Evolutionary conservation across 2,888 invertebrate genomes (phyloP), one percentile per base, ranked within the genome.

Genomic region (Tricholauxania praeusta): DNA sequence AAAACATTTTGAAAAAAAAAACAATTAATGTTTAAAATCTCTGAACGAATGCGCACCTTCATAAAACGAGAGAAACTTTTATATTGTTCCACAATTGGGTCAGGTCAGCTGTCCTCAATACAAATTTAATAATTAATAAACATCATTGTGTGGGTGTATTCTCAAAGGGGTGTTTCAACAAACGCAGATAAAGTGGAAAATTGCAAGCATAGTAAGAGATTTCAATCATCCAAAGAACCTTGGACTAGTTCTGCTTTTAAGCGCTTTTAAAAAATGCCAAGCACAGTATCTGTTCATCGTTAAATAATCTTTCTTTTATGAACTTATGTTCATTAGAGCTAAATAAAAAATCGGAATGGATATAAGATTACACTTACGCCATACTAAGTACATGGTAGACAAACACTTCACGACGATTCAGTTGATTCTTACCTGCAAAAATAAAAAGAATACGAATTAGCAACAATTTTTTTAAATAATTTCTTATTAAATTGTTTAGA

Each of bases 321-420:
- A 28, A 28, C 19, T 65, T 52, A 65, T 53, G 14, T 65, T 70
- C 70, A 70, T 52, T 62, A 59, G 51, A 47, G 60, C 57, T 8
- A 32, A 55, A 55, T 49, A 59, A 49, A 49, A 57, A 57, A 49
- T 62, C 39, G 57, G 57, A 57, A 2, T 28, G 28, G 4, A 2
- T 28, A 28, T 71, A 65, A 70, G 64, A 69, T 65, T 69, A 66
- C 60, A 70, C 72, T 74, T 72, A 72, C 69, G 72, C 70, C 69
- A 74, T 28, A 72, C 15, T 19, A 28, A 57, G 4, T 28, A 19
- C 7, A 14, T 57, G 4, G 17, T 55, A 2, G 4, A 19, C 19
- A 22, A n/a, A 57, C 22, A 28, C 57, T 28, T 22, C 57, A 28
- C 5, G 12, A 0, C 8, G 28, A 28, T 57, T 57, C 10, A 39